Conservation (phyloP, 92 coral and sea anemone species). For the Ricordea florida region DNA sequence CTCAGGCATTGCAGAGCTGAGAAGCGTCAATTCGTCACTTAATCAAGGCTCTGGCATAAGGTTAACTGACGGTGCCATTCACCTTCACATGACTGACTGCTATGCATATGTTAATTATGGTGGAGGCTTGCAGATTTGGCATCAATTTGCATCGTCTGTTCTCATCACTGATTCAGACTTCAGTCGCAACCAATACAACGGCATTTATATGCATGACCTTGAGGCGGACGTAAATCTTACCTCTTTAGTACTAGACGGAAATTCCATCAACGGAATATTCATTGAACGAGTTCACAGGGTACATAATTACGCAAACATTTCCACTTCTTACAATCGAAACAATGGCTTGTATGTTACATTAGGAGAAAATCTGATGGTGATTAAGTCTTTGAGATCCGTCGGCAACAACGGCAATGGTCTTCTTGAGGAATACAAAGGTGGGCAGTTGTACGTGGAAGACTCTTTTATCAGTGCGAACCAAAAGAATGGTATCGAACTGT, state of each 20-base stretch:
- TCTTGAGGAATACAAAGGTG: background rate
- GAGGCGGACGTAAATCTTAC: background rate
- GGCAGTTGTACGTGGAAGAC: background rate
- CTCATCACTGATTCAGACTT: background rate
- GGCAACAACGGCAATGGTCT: background rate
- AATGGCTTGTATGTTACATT: background rate
- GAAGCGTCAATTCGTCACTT: background rate
- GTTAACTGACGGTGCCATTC: background rate
- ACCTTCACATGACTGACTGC: background rate
- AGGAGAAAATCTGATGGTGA: background rate
- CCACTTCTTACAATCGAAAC: background rate
- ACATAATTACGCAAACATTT: background rate
- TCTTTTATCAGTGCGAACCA: background rate
- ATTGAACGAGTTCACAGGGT: background rate
- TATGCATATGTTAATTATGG: background rate
- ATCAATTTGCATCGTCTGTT: background rate
- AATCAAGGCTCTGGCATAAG: constrained; percentile 2
- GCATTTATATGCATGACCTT: background rate
- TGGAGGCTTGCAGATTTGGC: background rate
- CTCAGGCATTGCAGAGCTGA: background rate
- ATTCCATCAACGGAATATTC: background rate
- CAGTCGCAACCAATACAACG: background rate
- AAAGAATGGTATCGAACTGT: background rate
- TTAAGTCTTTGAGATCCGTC: background rate
- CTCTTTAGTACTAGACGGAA: constrained; percentile 1